A percentile compares a stretch with the other conserved stretches of the same genome.
These are phyloP conservation scores for Zootermopsis nevadensis DNA, from an alignment of 2,888 invertebrate genomes.

Conservation along the genomic window DNA sequence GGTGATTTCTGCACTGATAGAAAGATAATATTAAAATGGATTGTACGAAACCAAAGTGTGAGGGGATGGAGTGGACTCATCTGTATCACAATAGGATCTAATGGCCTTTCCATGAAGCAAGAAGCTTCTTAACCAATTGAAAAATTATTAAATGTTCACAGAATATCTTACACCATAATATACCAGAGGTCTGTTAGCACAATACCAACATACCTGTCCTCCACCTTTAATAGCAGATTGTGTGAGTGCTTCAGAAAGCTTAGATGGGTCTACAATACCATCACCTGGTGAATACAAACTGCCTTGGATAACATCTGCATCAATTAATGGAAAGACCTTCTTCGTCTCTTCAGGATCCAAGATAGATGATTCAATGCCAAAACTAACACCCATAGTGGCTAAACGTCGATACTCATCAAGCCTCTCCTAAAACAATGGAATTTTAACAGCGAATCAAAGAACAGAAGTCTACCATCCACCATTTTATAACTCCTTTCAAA, in stretches of 20 bases:
- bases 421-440: conserved; percentile 70
- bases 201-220: conserved; percentile 70
- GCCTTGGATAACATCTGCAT: conserved; percentile 79
- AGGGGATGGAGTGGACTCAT: too few species aligned
- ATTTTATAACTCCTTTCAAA: too few species aligned
- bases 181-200: too few species aligned
- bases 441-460: too few species aligned
- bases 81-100: too few species aligned
- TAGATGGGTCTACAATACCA: conserved; percentile 87
- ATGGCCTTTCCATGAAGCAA: too few species aligned
- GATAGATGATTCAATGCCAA: conserved; percentile 81
- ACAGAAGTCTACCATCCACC: too few species aligned
- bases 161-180: not conserved
- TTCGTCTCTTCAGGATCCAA: conserved; percentile 79
- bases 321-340: conserved; percentile 80
- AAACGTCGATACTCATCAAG: conserved; percentile 86
- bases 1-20: too few species aligned
- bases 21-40: too few species aligned
- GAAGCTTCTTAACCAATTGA: too few species aligned
- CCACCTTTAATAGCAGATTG: conserved; percentile 79
- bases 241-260: conserved; percentile 80
- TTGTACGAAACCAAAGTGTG: too few species aligned
- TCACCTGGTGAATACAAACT: conserved; percentile 84
- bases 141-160: too few species aligned
- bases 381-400: conserved; percentile 81